Evolutionary conservation across 2,888 invertebrate genomes (phyloP), one percentile per base, ranked within the genome.

Genomic region (Drosophila formosana): DNA sequence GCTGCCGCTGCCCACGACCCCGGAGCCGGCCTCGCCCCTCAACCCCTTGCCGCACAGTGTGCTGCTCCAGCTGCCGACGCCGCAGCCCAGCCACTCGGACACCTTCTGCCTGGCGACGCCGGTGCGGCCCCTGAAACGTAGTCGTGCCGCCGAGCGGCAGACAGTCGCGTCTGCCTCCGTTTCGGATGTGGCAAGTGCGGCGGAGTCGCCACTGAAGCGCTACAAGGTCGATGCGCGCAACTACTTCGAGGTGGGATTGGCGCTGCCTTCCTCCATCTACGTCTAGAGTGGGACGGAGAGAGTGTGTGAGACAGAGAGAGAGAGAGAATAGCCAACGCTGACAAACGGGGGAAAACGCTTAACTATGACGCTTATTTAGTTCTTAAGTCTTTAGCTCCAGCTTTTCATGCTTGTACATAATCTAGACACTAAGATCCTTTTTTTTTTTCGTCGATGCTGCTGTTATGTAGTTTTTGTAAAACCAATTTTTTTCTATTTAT

Each of bases 241-340:
- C 41, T 92, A 92, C 67, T 91, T 92, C 61, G 92, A 92, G 75
- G 89, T 92, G 61, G 92, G 92, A 2, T 57, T 92, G 45, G 92
- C 92, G 4, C 65, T 92, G 73, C 92, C 92, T 11, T 91, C 91
- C 4, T 91, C 92, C 28, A 89, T 92, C 23, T 92, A 92, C 53
- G 92, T 92, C 37, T 90, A n/a, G 3, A 23, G 5, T 5, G n/a
- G 7, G 13, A 39, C 23, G 11, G 30, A 13, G 41, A 9, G 18
- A 23, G 23, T 43, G 34, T 34, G 34, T 25, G 18, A 37, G 26
- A 30, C n/a, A 11, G 25, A 39, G 32, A 50, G 30, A 25, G 37
- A 46, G 6, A 56, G 39, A 23, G 39, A 41, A 56, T 41, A 72
- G 70, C 63, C 52, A 63, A 78, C 84, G 89, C 89, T 91, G 90